Conservation (phyloP, 2,113 vertebrate species). For the Coryphaenoides rupestris region DNA sequence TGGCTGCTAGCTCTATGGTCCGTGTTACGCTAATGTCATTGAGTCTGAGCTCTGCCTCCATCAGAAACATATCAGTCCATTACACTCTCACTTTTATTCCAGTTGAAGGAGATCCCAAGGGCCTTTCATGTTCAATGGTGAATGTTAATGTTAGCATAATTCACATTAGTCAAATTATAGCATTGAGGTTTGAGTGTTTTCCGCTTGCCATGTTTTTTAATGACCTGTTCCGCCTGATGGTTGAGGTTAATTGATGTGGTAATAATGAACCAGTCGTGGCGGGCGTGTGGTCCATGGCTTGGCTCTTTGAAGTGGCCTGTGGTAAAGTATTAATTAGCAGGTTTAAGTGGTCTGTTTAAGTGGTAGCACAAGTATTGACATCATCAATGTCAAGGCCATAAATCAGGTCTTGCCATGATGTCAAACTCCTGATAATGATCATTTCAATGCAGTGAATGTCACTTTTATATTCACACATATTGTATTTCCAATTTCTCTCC, state of each 20-base stretch:
- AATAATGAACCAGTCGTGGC: background rate
- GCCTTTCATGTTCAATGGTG: no score
- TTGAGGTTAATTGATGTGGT: background rate
- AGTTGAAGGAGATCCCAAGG: no score
- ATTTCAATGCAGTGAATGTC: background rate
- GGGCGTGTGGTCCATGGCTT: no score
- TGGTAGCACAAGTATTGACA: no score
- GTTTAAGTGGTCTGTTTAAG: background rate
- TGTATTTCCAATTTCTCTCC: slow-evolving; percentile 21
- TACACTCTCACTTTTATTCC: no score
- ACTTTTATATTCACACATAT: background rate
- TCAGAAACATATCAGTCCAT: no score
- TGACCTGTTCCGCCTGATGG: background rate
- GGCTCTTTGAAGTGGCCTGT: background rate
- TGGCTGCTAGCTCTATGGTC: no score
- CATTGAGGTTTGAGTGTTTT: no score
- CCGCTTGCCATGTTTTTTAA: no score
- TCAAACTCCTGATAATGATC: background rate
- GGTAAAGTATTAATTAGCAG: background rate
- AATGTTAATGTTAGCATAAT: no score
- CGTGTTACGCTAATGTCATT: background rate
- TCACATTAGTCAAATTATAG: no score
- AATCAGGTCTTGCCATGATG: background rate
- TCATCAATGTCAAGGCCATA: no score
- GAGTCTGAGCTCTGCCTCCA: background rate